phyloP scores from a whole-genome alignment of 2,113 vertebrate genomes.

The Tachysurus vachellii region DNA sequence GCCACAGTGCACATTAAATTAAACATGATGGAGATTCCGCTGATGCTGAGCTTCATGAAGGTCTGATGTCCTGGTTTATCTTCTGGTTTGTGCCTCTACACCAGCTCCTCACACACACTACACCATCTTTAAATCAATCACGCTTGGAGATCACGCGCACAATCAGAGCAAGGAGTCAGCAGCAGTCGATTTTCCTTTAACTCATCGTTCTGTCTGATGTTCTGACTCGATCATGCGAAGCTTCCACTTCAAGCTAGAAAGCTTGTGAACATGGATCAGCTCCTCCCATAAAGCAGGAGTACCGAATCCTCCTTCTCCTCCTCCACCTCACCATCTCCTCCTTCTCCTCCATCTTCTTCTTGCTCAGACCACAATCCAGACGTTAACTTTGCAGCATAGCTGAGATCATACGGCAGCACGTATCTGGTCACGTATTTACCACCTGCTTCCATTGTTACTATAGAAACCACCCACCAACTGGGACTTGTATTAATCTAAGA shows the following conservation, averaged over 20 bases:
- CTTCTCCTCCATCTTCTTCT: background rate
- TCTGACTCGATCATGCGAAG: background rate
- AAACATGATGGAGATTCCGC: no score
- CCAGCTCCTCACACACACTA: no score
- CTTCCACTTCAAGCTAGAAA: background rate
- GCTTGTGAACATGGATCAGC: background rate
- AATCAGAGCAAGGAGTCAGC: background rate
- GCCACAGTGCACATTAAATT: no score
- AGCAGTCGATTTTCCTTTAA: background rate
- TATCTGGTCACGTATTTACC: no score
- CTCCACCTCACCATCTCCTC: background rate
- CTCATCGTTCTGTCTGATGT: background rate
- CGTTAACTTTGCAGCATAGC: background rate
- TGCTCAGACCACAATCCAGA: background rate
- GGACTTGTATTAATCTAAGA: no score
- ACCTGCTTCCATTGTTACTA: no score
- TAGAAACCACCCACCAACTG: no score
- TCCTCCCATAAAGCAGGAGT: background rate
- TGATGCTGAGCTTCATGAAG: no score
- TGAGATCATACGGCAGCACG: no score
- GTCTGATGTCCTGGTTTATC: no score
- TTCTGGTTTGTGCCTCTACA: no score
- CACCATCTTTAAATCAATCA: background rate
- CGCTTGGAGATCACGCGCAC: background rate
- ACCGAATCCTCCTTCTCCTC: background rate